Evolutionary conservation across 2,113 vertebrate genomes (phyloP).

Genomic region (Cynoglossus semilaevis): DNA sequence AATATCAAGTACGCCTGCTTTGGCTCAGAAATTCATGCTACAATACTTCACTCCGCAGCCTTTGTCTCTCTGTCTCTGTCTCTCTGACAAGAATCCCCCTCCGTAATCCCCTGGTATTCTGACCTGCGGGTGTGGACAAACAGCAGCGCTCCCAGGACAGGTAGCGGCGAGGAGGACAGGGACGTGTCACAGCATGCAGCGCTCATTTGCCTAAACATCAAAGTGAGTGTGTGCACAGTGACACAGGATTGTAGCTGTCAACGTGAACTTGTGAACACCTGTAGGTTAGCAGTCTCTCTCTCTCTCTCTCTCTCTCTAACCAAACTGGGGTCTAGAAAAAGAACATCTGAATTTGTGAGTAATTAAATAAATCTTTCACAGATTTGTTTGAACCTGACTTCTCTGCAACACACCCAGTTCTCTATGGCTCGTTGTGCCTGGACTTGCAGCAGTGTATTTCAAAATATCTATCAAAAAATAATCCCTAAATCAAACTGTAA

Average conservation of each 20-base stretch:
- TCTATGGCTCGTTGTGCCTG: constrained; percentile 20
- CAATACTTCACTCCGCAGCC: neutral
- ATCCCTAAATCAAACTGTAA: no score
- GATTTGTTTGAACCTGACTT: neutral
- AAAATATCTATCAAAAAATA: neutral
- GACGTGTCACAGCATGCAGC: constrained; percentile 44
- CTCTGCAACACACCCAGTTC: neutral
- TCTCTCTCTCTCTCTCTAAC: neutral
- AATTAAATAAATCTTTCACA: neutral
- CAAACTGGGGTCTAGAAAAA: neutral
- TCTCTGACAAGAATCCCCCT: neutral
- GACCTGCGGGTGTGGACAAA: constrained; percentile 59
- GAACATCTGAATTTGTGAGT: neutral
- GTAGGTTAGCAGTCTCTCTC: neutral
- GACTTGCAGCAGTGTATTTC: constrained; percentile 30
- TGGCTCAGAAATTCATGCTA: constrained; percentile 16
- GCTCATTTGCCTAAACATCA: constrained; percentile 32
- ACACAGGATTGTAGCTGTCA: constrained; percentile 44
- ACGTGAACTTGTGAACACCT: neutral
- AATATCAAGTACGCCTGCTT: constrained; percentile 48
- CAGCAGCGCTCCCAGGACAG: constrained; percentile 21
- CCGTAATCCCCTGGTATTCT: constrained; percentile 34
- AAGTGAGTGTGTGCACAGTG: constrained; percentile 23
- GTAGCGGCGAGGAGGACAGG: constrained; percentile 7
- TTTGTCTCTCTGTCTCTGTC: constrained; percentile 29